A percentile compares a stretch with the other conserved stretches of the same genome.
Evolutionary conservation across 64 coral and sea anemone species (phyloP).

Genomic region (Exaiptasia diaphana): DNA sequence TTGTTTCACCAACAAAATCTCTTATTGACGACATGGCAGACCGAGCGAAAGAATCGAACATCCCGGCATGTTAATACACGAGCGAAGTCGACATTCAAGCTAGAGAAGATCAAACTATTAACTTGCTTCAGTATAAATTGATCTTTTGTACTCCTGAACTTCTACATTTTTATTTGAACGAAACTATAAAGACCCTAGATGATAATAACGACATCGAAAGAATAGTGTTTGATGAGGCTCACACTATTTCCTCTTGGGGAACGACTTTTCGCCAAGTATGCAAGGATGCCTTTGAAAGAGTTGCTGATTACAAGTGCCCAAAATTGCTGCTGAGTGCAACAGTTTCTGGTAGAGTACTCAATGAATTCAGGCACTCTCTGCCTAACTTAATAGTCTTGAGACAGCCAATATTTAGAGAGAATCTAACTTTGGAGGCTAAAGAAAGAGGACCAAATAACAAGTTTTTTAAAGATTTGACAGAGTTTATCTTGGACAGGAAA

Average conservation of each 20-base stretch:
- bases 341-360: background rate
- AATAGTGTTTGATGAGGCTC: conserved; percentile 56
- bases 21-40: background rate
- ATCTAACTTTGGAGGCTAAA: background rate
- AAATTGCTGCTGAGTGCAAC: conserved; percentile 40
- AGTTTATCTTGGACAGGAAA: background rate
- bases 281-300: background rate
- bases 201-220: background rate
- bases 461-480: background rate
- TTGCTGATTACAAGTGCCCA: background rate
- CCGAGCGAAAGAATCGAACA: background rate
- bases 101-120: background rate
- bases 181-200: background rate
- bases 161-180: background rate
- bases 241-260: conserved; percentile 51
- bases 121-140: conserved; percentile 4
- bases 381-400: background rate
- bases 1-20: background rate
- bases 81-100: background rate
- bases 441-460: conserved; percentile 10
- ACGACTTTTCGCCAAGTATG: conserved; percentile 26
- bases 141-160: conserved; percentile 25
- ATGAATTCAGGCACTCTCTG: background rate
- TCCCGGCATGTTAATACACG: conserved; percentile 31
- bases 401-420: background rate